Conservation (phyloP, 2,113 vertebrate genomes). For the Chlamydotis undulata region DNA sequence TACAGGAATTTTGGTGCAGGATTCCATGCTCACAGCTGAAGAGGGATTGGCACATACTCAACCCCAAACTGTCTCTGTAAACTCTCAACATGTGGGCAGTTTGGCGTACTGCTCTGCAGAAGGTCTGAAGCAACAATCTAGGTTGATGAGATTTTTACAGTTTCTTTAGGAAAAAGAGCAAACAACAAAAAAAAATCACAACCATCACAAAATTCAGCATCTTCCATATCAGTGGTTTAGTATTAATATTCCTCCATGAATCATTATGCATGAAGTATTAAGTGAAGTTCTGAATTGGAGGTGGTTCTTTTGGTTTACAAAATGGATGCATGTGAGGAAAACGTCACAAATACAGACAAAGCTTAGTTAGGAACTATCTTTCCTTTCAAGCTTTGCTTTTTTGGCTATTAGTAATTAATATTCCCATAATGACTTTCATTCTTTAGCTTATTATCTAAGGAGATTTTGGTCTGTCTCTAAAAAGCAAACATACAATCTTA, state of each 20-base stretch:
- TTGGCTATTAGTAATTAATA: not conserved
- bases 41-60: not conserved
- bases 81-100: not conserved
- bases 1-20: not conserved
- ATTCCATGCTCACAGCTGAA: not conserved
- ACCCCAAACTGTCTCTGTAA: not conserved
- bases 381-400: not conserved
- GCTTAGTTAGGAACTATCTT: not conserved
- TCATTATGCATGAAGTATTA: not conserved
- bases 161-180: not conserved
- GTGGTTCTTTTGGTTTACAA: not conserved
- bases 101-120: not conserved
- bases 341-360: not conserved
- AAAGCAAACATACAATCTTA: not conserved
- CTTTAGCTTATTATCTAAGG: not conserved
- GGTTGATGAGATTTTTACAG: not conserved
- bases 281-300: not conserved
- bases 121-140: not conserved
- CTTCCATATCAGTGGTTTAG: not conserved
- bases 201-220: not conserved
- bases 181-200: not conserved
- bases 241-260: not conserved
- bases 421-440: not conserved
- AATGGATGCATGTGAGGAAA: not conserved
- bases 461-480: not conserved